Evolutionary conservation across 2,888 invertebrate genomes (phyloP).

Genomic region (Coleophora flavipennella): DNA sequence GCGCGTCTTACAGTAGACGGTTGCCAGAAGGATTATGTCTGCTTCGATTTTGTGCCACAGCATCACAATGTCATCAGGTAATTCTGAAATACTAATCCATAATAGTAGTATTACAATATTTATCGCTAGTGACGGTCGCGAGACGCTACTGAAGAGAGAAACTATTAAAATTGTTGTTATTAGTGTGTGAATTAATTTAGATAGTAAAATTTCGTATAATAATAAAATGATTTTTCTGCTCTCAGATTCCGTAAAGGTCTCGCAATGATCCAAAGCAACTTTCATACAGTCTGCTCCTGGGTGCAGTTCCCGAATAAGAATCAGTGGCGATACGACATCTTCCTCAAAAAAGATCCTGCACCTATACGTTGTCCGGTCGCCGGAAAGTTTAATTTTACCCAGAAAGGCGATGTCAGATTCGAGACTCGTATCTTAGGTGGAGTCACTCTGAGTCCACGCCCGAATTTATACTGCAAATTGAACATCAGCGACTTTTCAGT

Average conservation of each 20-base stretch:
- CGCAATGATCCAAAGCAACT: conserved; percentile 91
- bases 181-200: no score
- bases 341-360: conserved; percentile 89
- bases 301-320: conserved; percentile 89
- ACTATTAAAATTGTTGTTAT: no score
- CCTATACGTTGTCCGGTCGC: conserved; percentile 96
- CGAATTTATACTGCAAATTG: conserved; percentile 92
- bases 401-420: conserved; percentile 91
- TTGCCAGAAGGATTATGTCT: conserved; percentile 96
- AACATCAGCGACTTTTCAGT: conserved; percentile 97
- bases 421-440: conserved; percentile 96
- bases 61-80: conserved; percentile 93
- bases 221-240: conserved; percentile 7
- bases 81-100: not conserved
- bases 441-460: conserved; percentile 93
- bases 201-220: no score
- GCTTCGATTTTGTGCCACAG: conserved; percentile 95
- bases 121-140: no score
- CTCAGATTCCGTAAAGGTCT: conserved; percentile 86
- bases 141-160: no score
- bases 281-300: conserved; percentile 95
- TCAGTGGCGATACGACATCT: conserved; percentile 90
- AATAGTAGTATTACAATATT: no score
- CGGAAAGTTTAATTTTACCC: conserved; percentile 95
- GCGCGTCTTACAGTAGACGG: conserved; percentile 96